These are phyloP conservation scores for Schrankia costaestrigalis DNA, from an alignment of 2,888 invertebrate genomes.

Conservation along the genomic window DNA sequence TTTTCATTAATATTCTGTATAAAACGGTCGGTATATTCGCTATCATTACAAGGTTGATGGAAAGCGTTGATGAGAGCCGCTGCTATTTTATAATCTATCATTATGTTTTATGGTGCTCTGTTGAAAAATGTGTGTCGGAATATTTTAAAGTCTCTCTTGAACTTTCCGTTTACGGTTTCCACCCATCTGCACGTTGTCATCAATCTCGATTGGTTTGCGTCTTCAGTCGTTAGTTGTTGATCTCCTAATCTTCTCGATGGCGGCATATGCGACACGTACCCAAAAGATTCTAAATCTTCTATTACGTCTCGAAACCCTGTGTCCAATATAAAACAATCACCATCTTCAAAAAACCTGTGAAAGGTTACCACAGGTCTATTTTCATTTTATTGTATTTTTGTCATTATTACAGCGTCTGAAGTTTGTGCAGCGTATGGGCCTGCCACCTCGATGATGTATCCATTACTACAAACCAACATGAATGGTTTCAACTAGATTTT, in stretches of 20 bases:
- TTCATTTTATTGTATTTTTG: too few relatives aligned
- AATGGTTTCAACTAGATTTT: conserved; percentile 15
- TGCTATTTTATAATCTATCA: conserved; percentile 6
- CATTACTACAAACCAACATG: conserved; percentile 14
- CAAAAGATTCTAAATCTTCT: not conserved
- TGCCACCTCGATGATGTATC: conserved; percentile 16
- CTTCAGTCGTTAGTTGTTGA: conserved; percentile 3
- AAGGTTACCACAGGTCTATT: not conserved
- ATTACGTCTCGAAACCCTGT: conserved; percentile 1
- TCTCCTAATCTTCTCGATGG: conserved; percentile 3
- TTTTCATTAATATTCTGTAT: too few relatives aligned
- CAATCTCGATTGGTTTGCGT: conserved; percentile 6
- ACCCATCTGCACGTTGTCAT: conserved; percentile 8
- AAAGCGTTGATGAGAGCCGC: conserved; percentile 9
- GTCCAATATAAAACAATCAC: conserved; percentile 3
- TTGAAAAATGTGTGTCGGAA: conserved; percentile 10
- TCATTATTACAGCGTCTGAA: conserved; percentile 3
- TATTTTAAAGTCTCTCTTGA: conserved; percentile 10
- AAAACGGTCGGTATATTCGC: conserved; percentile 10
- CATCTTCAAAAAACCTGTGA: not conserved
- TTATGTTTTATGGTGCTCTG: conserved; percentile 1
- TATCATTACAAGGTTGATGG: conserved; percentile 4
- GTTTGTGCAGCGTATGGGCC: conserved; percentile 11
- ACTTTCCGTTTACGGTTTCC: conserved; percentile 10
- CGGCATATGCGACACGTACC: conserved; percentile 1